Base-by-base conservation (phyloP, 1,140 invertebrate genomes). In the Brachionus calyciflorus region DNA sequence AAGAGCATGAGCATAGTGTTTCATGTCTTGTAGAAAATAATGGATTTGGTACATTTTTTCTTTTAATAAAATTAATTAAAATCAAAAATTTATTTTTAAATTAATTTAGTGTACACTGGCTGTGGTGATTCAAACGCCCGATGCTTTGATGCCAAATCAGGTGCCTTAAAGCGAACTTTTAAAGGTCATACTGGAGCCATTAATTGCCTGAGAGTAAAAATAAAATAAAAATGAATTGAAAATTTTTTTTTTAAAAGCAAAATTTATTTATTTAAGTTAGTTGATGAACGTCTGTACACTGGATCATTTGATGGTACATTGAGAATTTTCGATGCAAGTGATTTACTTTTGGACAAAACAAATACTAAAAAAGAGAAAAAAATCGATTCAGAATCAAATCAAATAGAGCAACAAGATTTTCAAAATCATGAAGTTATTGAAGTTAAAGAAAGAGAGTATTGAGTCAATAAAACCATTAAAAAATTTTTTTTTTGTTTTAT, bases 91-190 rank as follows among this genome's bases (percentile, higher is more conserved):
- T 73, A 70, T 53, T 40, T 53, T n/a, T 68, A 51, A 44, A 80
- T n/a, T n/a, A n/a, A n/a, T 80, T 12, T 80, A 87, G 87, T 88
- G 14, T 87, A 82, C 76, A 87, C 86, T 19, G 86, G 83, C 5
- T 85, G 84, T 81, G 85, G 84, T 0, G 86, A 87, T 78, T 78
- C 80, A 5, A 53, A 79, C 2, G 83, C 81, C 12, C 79, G 86
- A 51, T 82, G 83, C 48, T 88, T 82, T 80, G 86, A 88, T 79
- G 83, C 87, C n/a, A 87, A 87, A 80, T 86, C 85, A 17, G 87
- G 86, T 46, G 80, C 82, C 6, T 77, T 87, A 14, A 84, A 83
- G 79, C 78, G 84, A 19, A 79, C 79, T 3, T 86, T 86, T 79
- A 78, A 79, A 40, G 87, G 86, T 1, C 86, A 88, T 76, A 78